These are phyloP conservation scores for Odontocerum albicorne DNA, from an alignment of 2,888 invertebrate species.

Conservation along the genomic window DNA sequence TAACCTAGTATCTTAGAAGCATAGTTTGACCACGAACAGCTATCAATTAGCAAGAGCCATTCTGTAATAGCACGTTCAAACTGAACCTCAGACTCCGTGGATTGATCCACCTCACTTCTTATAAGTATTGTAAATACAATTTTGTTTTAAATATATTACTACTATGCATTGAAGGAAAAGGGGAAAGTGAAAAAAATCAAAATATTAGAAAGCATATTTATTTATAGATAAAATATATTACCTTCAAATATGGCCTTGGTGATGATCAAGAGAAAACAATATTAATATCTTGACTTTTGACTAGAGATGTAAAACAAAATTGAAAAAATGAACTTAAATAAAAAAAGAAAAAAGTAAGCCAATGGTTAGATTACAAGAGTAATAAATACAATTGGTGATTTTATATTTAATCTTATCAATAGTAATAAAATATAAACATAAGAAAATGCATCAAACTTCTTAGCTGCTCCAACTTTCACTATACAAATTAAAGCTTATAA, in stretches of 20 bases:
- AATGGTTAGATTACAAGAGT: no score
- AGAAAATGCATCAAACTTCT: not conserved
- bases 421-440: conserved; percentile 1
- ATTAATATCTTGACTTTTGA: conserved; percentile 16
- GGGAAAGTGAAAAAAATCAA: not conserved
- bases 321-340: conserved; percentile 1
- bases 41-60: no score
- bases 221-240: conserved; percentile 25
- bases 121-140: no score
- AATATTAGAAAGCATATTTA: conserved; percentile 26
- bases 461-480: no score
- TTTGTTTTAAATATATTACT: conserved; percentile 1
- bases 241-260: conserved; percentile 25
- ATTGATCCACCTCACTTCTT: no score
- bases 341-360: not conserved
- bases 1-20: no score
- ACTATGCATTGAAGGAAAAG: not conserved
- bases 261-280: conserved; percentile 14
- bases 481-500: no score
- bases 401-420: no score
- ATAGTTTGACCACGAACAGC: no score
- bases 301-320: conserved; percentile 18
- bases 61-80: no score
- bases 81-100: no score
- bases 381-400: no score